phyloP scores from a whole-genome alignment of 2,797 vertebrate genomes.

The Lagodon rhomboides region DNA sequence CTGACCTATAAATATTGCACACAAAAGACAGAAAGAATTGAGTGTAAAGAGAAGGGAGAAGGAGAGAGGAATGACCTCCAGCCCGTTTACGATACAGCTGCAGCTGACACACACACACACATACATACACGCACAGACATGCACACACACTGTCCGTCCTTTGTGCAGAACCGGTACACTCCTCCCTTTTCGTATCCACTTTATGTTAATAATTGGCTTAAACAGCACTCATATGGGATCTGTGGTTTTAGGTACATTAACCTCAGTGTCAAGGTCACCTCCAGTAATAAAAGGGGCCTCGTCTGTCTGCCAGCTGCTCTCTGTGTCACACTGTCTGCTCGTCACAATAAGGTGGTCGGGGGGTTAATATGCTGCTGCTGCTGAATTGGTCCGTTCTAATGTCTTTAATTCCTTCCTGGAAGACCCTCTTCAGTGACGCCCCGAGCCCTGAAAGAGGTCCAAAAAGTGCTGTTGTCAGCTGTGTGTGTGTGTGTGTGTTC shows the following conservation, averaged over 20 bases:
- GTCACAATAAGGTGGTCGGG: constrained; percentile 4
- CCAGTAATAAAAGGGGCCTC: constrained; percentile 51
- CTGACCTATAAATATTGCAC: constrained; percentile 31
- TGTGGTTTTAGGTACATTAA: constrained; percentile 62
- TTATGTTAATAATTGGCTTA: constrained; percentile 64
- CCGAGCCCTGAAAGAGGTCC: constrained; percentile 31
- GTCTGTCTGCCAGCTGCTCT: constrained; percentile 61
- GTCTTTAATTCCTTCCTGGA: constrained; percentile 57
- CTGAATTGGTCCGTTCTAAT: constrained; percentile 40
- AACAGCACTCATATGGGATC: constrained; percentile 25
- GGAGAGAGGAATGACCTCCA: constrained; percentile 1
- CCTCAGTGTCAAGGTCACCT: constrained; percentile 63
- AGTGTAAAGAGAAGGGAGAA: constrained; percentile 30
- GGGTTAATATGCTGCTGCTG: constrained; percentile 25
- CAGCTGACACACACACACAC: constrained; percentile 11
- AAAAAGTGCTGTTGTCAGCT: constrained; percentile 40
- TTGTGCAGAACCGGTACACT: constrained; percentile 24
- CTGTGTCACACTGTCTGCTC: constrained; percentile 23
- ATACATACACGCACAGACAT: no score
- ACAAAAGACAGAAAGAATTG: constrained; percentile 8
- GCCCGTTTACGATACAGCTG: constrained; percentile 29
- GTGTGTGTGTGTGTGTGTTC: constrained; percentile 44
- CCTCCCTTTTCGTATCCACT: constrained; percentile 45
- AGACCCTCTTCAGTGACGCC: constrained; percentile 32
- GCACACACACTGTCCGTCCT: background rate